These are phyloP conservation scores for Dryas iulia DNA, from an alignment of 1,140 invertebrate genomes.

Conservation along the genomic window DNA sequence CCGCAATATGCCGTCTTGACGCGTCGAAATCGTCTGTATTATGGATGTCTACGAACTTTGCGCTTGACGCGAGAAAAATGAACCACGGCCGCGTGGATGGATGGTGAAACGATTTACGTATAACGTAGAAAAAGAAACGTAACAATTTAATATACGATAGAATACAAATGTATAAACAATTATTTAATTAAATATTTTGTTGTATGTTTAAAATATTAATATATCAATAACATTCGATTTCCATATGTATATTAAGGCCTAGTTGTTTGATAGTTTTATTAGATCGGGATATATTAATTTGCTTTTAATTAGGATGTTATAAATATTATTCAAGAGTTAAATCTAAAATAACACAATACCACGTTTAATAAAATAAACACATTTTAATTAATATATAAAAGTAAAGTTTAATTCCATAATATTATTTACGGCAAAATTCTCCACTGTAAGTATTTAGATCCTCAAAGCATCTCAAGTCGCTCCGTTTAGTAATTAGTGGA, in stretches of 20 bases:
- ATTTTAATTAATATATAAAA: background rate
- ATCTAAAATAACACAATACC: no score
- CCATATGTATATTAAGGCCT: no score
- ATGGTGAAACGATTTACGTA: constrained; percentile 59
- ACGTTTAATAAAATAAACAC: background rate
- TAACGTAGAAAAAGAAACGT: constrained; percentile 1
- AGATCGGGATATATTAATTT: no score
- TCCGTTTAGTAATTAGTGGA: constrained; percentile 53
- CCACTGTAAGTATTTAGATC: constrained; percentile 19
- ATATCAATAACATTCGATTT: background rate
- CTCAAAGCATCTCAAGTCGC: constrained; percentile 25
- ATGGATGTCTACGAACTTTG: constrained; percentile 70
- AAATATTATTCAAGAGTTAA: no score
- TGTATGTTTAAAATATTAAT: background rate
- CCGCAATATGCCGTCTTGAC: constrained; percentile 73
- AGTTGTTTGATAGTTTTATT: no score
- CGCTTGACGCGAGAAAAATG: constrained; percentile 77
- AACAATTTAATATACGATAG: background rate
- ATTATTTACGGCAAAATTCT: background rate
- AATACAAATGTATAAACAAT: no score
- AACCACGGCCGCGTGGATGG: constrained; percentile 54
- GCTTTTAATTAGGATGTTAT: no score
- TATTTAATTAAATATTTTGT: no score
- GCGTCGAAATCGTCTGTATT: constrained; percentile 73
- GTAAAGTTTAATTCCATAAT: background rate